These are phyloP conservation scores for Ophioninae sp. DNA, from an alignment of 2,888 invertebrate genomes.

Conservation along the genomic window DNA sequence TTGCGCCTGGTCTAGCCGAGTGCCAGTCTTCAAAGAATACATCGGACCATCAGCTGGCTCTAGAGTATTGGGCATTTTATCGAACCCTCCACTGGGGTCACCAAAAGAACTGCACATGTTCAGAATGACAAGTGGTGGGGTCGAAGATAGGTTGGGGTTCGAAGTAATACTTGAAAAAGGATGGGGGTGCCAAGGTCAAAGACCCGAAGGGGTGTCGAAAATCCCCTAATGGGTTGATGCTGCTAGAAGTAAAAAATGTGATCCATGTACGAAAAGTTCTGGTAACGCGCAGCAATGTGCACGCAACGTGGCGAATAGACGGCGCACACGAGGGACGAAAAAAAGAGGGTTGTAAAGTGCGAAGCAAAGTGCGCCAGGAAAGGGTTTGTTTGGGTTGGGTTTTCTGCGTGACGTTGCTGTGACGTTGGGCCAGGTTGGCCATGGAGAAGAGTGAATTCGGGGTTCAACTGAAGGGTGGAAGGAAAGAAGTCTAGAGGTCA, in stretches of 20 bases:
- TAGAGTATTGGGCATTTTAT: too few relatives aligned
- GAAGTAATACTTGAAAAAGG: not conserved
- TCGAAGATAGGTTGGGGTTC: not conserved
- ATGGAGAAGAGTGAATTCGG: slow-evolving; percentile 19
- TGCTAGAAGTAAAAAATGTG: slow-evolving; percentile 13
- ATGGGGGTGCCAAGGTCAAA: slow-evolving; percentile 22
- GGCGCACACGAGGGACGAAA: slow-evolving; percentile 5
- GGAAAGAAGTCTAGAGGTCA: slow-evolving; percentile 34
- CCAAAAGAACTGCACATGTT: too few relatives aligned
- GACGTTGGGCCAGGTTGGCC: slow-evolving; percentile 37
- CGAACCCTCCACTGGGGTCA: too few relatives aligned
- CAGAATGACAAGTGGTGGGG: not conserved
- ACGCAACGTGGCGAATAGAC: slow-evolving; percentile 23
- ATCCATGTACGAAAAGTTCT: not conserved
- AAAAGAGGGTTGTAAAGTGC: slow-evolving; percentile 13
- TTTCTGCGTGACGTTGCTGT: slow-evolving; percentile 10
- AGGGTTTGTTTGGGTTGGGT: slow-evolving; percentile 18
- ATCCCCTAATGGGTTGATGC: slow-evolving; percentile 53
- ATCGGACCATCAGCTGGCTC: too few relatives aligned
- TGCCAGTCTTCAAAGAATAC: too few relatives aligned
- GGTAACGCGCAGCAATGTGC: slow-evolving; percentile 20
- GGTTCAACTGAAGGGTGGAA: slow-evolving; percentile 42
- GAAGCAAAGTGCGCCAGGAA: slow-evolving; percentile 28
- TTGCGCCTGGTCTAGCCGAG: too few relatives aligned
- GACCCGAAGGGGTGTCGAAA: slow-evolving; percentile 60